Base-by-base conservation (phyloP, 2,888 invertebrate genomes). In the Zonitis immaculata region DNA sequence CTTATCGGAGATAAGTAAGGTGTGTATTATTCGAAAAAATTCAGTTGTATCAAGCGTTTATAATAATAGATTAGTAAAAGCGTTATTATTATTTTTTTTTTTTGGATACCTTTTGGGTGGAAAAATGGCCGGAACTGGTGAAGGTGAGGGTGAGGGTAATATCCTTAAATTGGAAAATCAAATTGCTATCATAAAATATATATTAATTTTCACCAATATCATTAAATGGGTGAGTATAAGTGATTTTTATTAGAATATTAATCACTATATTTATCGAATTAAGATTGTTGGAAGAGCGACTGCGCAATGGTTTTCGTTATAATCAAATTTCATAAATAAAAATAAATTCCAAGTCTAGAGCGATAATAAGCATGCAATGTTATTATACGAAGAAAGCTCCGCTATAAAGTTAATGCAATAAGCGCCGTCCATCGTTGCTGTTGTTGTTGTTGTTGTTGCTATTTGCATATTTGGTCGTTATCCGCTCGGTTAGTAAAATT, bases 221-320 rank as follows among this genome's bases (percentile, higher is more conserved):
- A 80, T 91, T 47, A 76, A 87, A 66, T 89, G 88, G 88, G 90
- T 89, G n/a, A n/a, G n/a, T n/a, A n/a, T n/a, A 73, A 82, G 88
- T 83, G 32, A 47, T 42, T 48, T 35, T 22, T n/a, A n/a, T n/a
- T n/a, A n/a, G n/a, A n/a, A n/a, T n/a, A n/a, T n/a, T n/a, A n/a
- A n/a, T n/a, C n/a, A n/a, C 4, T 11, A 42, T 42, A 12, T 25
- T 3, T 9, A 12, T 26, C 12, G 9, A 35, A 12, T 44, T 6
- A 20, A 20, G 11, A n/a, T 11, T 39, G 20, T 39, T 39, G 9
- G 11, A 16, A 9, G n/a, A 25, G 47, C 44, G 46, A 28, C 46
- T 52, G 52, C 49, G 52, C 52, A 49, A 56, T 53, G 50, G 59
- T 64, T 59, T n/a, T 44, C 54, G 44, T 57, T n/a, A 65, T 69